These are phyloP conservation scores for Crotalus viridis DNA, from an alignment of 2,113 vertebrate genomes.

Conservation along the genomic window DNA sequence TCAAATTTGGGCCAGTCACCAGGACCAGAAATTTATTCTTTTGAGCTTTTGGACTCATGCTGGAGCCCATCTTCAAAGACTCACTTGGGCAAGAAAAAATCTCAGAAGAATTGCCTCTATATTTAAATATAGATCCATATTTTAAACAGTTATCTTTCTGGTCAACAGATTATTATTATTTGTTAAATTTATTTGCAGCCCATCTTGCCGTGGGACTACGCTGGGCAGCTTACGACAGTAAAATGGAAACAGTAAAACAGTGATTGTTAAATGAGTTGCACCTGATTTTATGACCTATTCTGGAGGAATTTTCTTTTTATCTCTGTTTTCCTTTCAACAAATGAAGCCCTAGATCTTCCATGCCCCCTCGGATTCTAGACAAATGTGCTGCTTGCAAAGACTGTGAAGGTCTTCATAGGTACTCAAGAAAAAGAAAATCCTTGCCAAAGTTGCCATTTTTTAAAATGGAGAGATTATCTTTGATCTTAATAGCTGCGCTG, in stretches of 20 bases:
- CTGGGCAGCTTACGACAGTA: neutral
- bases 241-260: neutral
- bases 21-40: neutral
- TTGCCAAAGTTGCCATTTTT: neutral
- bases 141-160: neutral
- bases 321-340: neutral
- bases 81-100: neutral
- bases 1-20: neutral
- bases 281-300: neutral
- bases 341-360: neutral
- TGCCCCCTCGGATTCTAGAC: neutral
- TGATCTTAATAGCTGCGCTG: neutral
- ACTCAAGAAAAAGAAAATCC: neutral
- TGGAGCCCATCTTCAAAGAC: neutral
- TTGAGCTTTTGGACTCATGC: neutral
- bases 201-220: accelerated
- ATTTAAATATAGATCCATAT: slow-evolving; percentile 5
- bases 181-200: neutral
- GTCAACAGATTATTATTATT: neutral
- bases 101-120: neutral
- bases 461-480: neutral
- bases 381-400: neutral
- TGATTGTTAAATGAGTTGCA: neutral
- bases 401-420: neutral
- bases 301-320: slow-evolving; percentile 21